These are phyloP conservation scores for Drosophila pallidifrons DNA, from an alignment of 1,140 invertebrate species.

Conservation along the genomic window DNA sequence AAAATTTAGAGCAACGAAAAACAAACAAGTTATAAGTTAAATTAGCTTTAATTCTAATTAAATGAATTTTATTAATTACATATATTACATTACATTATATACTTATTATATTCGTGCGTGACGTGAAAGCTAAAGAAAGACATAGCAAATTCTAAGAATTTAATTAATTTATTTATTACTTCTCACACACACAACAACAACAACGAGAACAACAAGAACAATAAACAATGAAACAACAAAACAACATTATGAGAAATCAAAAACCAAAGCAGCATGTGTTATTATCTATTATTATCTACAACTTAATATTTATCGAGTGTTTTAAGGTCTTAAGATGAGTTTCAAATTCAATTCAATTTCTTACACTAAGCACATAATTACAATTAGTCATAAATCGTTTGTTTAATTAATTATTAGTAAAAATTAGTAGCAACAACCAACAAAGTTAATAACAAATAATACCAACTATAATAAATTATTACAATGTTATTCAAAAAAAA, in stretches of 20 bases:
- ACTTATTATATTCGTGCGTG: constrained; percentile 42
- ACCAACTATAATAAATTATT: constrained; percentile 34
- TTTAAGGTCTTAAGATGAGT: constrained; percentile 64
- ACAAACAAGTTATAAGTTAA: constrained; percentile 14
- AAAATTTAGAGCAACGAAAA: constrained; percentile 2
- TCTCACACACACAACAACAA: constrained; percentile 47
- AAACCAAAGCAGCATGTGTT: constrained; percentile 78
- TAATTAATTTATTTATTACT: constrained; percentile 69
- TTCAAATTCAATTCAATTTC: constrained; percentile 63
- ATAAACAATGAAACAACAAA: constrained; percentile 39
- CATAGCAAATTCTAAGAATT: constrained; percentile 84
- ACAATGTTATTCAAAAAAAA: constrained; percentile 42
- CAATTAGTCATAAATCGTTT: constrained; percentile 64
- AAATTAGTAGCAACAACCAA: constrained; percentile 41
- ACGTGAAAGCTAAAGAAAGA: constrained; percentile 80
- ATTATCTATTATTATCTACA: constrained; percentile 53
- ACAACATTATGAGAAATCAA: constrained; percentile 28
- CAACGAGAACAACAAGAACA: constrained; percentile 14
- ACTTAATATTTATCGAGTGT: constrained; percentile 42
- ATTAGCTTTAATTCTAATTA: constrained; percentile 46
- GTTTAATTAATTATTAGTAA: constrained; percentile 43
- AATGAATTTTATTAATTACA: constrained; percentile 29
- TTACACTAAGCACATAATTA: constrained; percentile 78
- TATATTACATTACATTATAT: constrained; percentile 23
- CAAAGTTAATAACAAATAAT: constrained; percentile 7